Base-by-base conservation (phyloP, 1,140 invertebrate genomes). In the Gryllus bimaculatus region DNA sequence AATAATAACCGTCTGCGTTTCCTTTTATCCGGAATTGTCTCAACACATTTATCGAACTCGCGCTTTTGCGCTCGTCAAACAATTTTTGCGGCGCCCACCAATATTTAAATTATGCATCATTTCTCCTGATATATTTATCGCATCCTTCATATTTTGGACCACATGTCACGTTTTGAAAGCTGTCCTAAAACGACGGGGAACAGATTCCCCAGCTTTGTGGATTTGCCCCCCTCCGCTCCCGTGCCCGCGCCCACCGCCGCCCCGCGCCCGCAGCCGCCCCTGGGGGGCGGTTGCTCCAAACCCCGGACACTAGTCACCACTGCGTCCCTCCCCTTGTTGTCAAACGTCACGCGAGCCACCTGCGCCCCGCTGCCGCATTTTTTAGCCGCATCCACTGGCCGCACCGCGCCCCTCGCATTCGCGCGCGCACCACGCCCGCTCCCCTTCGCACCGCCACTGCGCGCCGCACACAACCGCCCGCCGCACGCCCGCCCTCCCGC, bases 341-440 rank as follows among this genome's bases (percentile, higher is more conserved):
- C 78, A 79, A 79, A 79, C 78, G 78, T 79, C 78, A 79, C 73
- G 26, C 20, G 47, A 73, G 73, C 78, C 75, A 73, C 78, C 75
- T 73, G 78, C 78, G 78, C 78, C 73, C 78, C 13, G 74, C 78
- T 73, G 54, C 78, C 78, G 48, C 78, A 78, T 78, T 78, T 78
- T 78, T 78, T 74, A 78, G 47, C 73, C 48, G 54, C 78, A 49
- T 74, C 78, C 78, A 39, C 54, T 74, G 78, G 10, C 54, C 54
- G 54, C 54, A 66, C 54, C 54, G 10, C 18, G 54, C 18, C 54
- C 18, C 54, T 66, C 18, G 18, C 18, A 66, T 39, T n/a, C n/a
- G n/a, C 26, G 26, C 26, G 26, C 26, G 1, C 1, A 1, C 1
- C 26, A 39, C 26, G 5, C 26, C 26, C 26, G 26, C 26, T 39